Conservation (phyloP, 1,140 invertebrate genomes). For the Linepithema humile region DNA sequence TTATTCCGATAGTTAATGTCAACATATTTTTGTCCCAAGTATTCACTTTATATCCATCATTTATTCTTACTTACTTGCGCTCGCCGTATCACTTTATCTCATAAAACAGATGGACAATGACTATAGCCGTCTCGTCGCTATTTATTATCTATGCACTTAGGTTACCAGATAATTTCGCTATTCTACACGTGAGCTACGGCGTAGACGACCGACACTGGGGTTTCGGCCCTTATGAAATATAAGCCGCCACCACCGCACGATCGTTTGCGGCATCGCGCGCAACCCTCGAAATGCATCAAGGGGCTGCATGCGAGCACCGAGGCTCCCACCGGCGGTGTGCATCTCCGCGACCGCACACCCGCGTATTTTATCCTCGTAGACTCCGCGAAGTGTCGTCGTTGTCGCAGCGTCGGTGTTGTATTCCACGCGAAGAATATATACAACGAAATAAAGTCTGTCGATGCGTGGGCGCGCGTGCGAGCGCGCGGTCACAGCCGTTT, state of each 20-base stretch:
- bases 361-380: constrained; percentile 33
- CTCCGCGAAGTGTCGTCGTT: not conserved
- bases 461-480: not conserved
- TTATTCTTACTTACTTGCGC: constrained; percentile 2
- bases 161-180: constrained; percentile 53
- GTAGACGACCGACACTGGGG: not conserved
- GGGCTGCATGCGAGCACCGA: not conserved
- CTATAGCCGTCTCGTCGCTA: not conserved
- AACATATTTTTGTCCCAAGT: not conserved
- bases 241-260: constrained; percentile 35
- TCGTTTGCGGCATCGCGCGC: constrained; percentile 48
- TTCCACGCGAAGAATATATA: not conserved
- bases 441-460: not conserved
- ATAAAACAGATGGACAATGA: not conserved
- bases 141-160: constrained; percentile 36
- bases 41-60: not conserved
- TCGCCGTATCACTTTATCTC: not conserved
- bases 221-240: constrained; percentile 45
- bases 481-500: not conserved
- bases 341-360: not conserved
- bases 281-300: constrained; percentile 45
- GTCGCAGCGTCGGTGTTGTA: not conserved
- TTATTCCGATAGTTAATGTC: not conserved
- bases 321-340: not conserved
- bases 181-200: constrained; percentile 40